Percentiles rank a stretch among this genome's conserved stretches.
Conservation (phyloP, 2,113 vertebrate species). For the Xiphias gladius region DNA sequence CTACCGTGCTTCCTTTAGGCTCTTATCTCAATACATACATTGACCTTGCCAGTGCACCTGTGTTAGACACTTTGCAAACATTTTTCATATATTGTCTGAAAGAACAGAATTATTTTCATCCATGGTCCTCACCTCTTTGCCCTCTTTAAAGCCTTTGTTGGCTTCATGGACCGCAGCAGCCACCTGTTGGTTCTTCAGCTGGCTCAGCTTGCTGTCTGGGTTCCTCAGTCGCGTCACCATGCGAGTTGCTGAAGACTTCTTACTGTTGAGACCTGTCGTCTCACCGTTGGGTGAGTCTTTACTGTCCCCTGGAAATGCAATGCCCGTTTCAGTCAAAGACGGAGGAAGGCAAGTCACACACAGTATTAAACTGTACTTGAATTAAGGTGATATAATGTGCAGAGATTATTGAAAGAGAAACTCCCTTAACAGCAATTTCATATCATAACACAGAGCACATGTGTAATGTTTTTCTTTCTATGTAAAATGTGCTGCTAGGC, state of each 20-base stretch:
- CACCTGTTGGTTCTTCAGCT: conserved; percentile 94
- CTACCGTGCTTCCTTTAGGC: not conserved
- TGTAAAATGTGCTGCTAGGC: not conserved
- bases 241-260: conserved; percentile 86
- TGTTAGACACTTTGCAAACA: not conserved
- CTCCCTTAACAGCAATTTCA: not conserved
- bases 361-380: not conserved
- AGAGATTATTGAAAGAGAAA: not conserved
- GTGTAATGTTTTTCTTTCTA: not conserved
- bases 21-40: not conserved
- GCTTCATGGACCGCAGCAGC: conserved; percentile 92
- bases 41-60: not conserved
- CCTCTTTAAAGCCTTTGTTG: conserved; percentile 93
- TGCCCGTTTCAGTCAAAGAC: not conserved
- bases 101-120: not conserved
- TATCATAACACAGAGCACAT: not conserved
- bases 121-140: conserved; percentile 88
- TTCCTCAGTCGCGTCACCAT: conserved; percentile 96
- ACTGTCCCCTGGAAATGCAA: conserved; percentile 74
- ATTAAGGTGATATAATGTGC: not conserved
- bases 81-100: not conserved
- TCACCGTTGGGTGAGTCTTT: conserved; percentile 84
- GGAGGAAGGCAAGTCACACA: not conserved
- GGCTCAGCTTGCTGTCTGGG: conserved; percentile 95
- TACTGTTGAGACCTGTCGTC: conserved; percentile 75